These are phyloP conservation scores for Oppia nitens DNA, from an alignment of 1,140 invertebrate species.

Conservation along the genomic window DNA sequence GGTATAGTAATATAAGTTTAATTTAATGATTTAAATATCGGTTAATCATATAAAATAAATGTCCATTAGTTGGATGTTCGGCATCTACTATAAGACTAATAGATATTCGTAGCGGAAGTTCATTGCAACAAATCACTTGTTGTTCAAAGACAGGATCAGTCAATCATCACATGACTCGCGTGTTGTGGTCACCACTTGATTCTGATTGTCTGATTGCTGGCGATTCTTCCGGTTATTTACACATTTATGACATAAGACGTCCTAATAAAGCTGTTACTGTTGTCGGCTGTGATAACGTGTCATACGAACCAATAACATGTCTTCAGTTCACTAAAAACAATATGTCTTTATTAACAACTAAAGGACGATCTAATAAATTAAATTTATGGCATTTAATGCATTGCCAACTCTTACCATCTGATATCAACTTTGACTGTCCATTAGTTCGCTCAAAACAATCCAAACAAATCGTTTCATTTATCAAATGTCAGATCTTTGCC, in stretches of 20 bases:
- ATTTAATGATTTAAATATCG: not conserved
- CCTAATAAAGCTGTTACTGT: not conserved
- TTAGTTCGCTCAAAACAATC: not conserved
- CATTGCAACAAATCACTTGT: conserved; percentile 2
- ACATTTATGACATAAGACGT: conserved; percentile 6
- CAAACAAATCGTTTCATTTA: not conserved
- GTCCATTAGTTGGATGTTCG: not conserved
- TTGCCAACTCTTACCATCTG: not conserved
- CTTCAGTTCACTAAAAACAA: not conserved
- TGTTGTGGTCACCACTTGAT: conserved; percentile 9
- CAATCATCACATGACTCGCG: conserved; percentile 2
- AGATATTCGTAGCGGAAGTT: conserved; percentile 5
- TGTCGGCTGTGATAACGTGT: not conserved
- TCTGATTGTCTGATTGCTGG: conserved; percentile 8
- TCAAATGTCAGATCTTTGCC: conserved; percentile 6
- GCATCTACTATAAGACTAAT: conserved; percentile 6
- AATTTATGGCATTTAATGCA: conserved; percentile 4
- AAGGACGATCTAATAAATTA: not conserved
- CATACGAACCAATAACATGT: not conserved
- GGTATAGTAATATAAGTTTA: too few relatives aligned
- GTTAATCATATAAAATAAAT: not conserved
- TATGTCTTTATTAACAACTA: not conserved
- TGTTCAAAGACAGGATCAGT: not conserved
- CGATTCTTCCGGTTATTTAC: conserved; percentile 7
- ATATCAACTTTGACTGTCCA: not conserved